Evolutionary conservation across 2,888 invertebrate genomes (phyloP).

Genomic region (Ceriagrion tenellum): DNA sequence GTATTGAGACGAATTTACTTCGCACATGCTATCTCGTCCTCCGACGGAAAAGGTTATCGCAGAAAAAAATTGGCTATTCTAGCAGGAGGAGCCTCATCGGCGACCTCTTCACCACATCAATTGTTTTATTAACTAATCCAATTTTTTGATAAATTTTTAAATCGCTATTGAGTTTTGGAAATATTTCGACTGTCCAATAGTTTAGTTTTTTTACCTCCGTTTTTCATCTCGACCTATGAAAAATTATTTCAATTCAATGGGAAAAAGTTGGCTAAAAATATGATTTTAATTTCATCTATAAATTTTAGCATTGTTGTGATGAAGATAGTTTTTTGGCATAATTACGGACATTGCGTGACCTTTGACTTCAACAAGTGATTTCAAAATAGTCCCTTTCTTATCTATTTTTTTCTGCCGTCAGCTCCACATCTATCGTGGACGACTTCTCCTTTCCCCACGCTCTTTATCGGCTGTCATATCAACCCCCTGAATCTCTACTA

Average conservation of each 20-base stretch:
- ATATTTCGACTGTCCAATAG: not conserved
- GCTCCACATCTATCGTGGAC: not conserved
- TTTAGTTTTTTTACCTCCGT: not conserved
- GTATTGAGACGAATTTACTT: not conserved
- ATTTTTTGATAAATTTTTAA: not conserved
- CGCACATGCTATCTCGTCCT: not conserved
- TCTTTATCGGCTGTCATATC: not conserved
- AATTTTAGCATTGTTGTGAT: not conserved
- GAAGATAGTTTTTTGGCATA: not conserved
- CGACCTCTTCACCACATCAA: not conserved
- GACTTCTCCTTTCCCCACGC: not conserved
- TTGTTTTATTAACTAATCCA: not conserved
- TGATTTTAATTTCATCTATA: not conserved
- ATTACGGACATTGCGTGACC: not conserved
- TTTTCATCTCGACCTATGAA: not conserved
- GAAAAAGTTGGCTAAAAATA: not conserved
- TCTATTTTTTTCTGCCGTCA: not conserved
- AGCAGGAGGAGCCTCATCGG: not conserved
- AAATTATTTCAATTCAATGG: not conserved
- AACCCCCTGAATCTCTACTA: not conserved
- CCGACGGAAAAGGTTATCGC: not conserved
- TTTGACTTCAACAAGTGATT: not conserved
- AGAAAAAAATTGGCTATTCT: not conserved
- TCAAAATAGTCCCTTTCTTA: not conserved
- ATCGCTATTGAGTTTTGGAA: not conserved